Evolutionary conservation across 1,140 invertebrate species (phyloP).

Genomic region (Copidosoma floridanum): DNA sequence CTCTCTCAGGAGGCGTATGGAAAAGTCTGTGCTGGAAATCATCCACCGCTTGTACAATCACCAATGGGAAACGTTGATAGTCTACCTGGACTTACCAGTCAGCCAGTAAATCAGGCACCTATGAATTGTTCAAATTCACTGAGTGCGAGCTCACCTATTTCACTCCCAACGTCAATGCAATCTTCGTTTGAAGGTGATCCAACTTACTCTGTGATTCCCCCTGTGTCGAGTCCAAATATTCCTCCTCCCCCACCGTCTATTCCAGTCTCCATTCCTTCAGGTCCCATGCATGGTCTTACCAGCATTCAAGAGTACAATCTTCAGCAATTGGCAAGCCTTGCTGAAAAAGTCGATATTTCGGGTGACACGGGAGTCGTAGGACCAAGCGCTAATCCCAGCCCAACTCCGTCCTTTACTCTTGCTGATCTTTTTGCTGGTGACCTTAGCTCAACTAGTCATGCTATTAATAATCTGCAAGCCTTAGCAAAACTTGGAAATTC

Average conservation of each 20-base stretch:
- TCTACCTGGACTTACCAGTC: constrained; percentile 35
- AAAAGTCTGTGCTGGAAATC: constrained; percentile 65
- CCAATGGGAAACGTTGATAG: neutral
- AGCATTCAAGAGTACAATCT: constrained; percentile 83
- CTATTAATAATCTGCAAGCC: constrained; percentile 83
- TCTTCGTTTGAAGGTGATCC: constrained; percentile 73
- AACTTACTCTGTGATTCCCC: constrained; percentile 48
- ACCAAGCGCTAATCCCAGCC: constrained; percentile 64
- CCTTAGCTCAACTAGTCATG: constrained; percentile 66
- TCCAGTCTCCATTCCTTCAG: constrained; percentile 43
- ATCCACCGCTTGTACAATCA: constrained; percentile 34
- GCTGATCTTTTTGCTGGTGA: constrained; percentile 75
- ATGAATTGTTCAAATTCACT: constrained; percentile 58
- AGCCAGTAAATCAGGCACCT: constrained; percentile 46
- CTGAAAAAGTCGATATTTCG: constrained; percentile 60
- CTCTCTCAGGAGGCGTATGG: constrained; percentile 68
- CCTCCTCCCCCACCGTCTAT: constrained; percentile 52
- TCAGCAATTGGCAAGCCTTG: constrained; percentile 75
- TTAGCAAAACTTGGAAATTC: constrained; percentile 77
- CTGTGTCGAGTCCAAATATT: constrained; percentile 51
- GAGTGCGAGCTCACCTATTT: constrained; percentile 65
- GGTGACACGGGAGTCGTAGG: constrained; percentile 49
- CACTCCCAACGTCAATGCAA: constrained; percentile 68
- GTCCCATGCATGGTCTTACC: constrained; percentile 59
- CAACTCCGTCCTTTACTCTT: constrained; percentile 68